Evolutionary conservation across 2,113 vertebrate genomes (phyloP), one percentile per base, ranked within the genome.

Genomic region (Cathartes aura): DNA sequence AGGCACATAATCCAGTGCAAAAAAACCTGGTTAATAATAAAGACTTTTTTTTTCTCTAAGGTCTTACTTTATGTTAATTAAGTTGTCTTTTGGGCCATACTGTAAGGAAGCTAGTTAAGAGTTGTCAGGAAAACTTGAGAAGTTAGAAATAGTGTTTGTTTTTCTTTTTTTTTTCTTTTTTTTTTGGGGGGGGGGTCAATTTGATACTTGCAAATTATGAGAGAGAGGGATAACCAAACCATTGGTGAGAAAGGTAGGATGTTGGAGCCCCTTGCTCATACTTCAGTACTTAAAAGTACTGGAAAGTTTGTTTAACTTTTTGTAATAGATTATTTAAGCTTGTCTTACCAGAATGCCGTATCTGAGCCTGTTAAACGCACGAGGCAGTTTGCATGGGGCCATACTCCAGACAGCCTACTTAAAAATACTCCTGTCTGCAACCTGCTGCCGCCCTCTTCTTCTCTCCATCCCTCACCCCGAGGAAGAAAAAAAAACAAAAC

Each of bases 21-120:
- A 94, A 91, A 95, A 78, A 36, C 84, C 98, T 98, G 98, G 97
- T 91, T 98, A 97, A 98, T 97, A 98, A 98, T 99, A 98, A 98
- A 98, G 92, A 97, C 97, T 58, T 97, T 98, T 97, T 97, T 98
- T 98, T 98, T 98, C 98, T 98, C 97, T 98, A 98, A 97, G 89
- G 67, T 97, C 78, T 87, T 97, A 72, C 91, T 90, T 96, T 92
- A 97, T 79, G 47, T 96, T 96, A 93, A 93, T 96, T 78, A 82
- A 92, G 93, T 96, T 93, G 52, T 96, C 72, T 53, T 84, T 38
- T 64, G 80, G 62, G 60, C 45, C 56, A 43, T 34, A 20, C 38
- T 78, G 3, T 9, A 5, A 4, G 32, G 58, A 42, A 48, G 9
- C 4, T 47, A 38, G 5, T 60, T 32, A 11, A 23, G 42, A 36